Conservation (phyloP, 1,140 invertebrate genomes). For the Aphelenchoides fujianensis region DNA sequence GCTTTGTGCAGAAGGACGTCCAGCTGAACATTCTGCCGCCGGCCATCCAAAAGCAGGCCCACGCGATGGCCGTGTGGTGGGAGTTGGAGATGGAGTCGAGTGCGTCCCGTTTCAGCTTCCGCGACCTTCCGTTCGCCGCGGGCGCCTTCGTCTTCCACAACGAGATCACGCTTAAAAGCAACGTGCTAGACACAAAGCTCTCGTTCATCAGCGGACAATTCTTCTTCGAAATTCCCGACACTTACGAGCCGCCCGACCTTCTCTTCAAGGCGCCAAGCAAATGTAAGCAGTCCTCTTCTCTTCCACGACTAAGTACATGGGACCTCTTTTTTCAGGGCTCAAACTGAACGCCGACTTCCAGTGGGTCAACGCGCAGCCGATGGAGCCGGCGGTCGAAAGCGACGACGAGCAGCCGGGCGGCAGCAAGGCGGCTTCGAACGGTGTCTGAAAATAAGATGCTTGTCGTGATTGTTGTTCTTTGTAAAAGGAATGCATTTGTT, state of each 20-base stretch:
- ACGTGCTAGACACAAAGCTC: not conserved
- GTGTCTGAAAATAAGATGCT: no score
- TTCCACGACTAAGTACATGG: no score
- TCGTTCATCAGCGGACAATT: not conserved
- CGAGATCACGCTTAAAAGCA: not conserved
- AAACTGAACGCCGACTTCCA: no score
- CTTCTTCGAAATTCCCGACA: not conserved
- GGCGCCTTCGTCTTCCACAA: not conserved
- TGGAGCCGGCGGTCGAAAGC: no score
- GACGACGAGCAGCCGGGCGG: no score
- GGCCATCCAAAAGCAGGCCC: not conserved
- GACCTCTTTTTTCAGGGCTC: no score
- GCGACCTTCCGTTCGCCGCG: not conserved
- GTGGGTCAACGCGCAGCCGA: no score
- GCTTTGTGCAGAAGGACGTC: not conserved
- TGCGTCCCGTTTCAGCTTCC: not conserved
- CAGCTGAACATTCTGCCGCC: not conserved
- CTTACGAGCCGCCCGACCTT: not conserved
- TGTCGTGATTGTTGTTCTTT: no score
- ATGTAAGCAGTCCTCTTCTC: no score
- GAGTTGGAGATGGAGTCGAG: not conserved
- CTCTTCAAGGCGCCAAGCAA: no score
- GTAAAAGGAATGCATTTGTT: no score
- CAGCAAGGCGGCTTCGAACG: no score
- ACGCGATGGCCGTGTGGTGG: not conserved